Percentiles rank a stretch among this genome's conserved stretches.
phyloP scores from a whole-genome alignment of 2,797 vertebrate genomes.

The Periparus ater region DNA sequence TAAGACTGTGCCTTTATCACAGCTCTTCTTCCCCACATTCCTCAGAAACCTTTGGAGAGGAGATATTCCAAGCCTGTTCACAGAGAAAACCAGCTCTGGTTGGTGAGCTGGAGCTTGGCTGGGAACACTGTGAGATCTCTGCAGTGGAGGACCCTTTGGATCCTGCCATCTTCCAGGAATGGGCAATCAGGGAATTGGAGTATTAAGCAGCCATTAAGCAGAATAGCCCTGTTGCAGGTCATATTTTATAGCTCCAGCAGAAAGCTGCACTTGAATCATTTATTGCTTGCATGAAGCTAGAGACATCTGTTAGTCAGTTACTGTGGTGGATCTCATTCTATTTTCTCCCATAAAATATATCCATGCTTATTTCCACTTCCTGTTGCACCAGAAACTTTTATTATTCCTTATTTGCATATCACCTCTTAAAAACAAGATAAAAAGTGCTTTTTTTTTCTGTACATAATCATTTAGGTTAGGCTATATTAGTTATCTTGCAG shows the following conservation, averaged over 20 bases:
- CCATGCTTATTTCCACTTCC: not conserved
- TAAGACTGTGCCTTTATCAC: not conserved
- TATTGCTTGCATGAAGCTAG: not conserved
- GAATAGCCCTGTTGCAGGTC: not conserved
- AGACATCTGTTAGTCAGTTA: accelerated
- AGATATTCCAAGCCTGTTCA: not conserved
- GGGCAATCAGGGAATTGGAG: not conserved
- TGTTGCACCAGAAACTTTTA: not conserved
- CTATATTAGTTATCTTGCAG: not conserved
- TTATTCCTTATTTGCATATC: not conserved
- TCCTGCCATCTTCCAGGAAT: not conserved
- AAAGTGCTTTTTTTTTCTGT: not conserved
- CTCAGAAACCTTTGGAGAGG: not conserved
- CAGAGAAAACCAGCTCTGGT: not conserved
- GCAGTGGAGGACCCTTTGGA: not conserved
- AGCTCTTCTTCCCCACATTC: not conserved
- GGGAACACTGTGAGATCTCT: not conserved
- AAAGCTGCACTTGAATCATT: not conserved
- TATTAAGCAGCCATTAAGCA: not conserved
- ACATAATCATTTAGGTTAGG: not conserved
- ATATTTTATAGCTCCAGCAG: not conserved
- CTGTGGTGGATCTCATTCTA: not conserved
- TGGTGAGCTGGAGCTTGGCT: not conserved
- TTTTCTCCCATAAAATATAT: not conserved
- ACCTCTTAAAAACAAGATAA: not conserved